phyloP scores from a whole-genome alignment of 2,797 vertebrate genomes.

The Sebastes flavidus region DNA sequence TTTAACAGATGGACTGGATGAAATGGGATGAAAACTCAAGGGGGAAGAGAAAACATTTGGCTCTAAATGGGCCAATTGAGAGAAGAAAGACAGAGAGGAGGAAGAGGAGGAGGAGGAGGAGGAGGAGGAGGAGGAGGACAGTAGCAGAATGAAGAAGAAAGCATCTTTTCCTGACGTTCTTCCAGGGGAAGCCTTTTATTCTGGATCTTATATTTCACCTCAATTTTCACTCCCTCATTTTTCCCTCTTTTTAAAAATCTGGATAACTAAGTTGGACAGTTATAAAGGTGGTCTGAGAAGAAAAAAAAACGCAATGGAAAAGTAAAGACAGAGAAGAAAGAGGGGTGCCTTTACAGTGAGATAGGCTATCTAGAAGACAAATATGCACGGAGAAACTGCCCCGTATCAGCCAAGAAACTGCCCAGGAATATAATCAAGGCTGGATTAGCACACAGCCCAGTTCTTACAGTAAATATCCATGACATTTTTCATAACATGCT shows the following conservation, averaged over 20 bases:
- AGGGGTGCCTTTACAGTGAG: not conserved
- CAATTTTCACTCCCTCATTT: not conserved
- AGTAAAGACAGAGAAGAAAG: not conserved
- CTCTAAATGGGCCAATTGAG: not conserved
- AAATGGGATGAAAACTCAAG: slow-evolving; percentile 5
- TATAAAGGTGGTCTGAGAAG: not conserved
- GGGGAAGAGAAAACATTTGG: slow-evolving; percentile 6
- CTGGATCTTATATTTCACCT: not conserved
- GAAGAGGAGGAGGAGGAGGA: not conserved
- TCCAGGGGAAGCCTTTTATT: slow-evolving; percentile 22
- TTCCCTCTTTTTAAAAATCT: not conserved
- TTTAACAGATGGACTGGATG: not conserved
- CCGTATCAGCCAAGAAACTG: not conserved
- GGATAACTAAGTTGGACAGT: not conserved
- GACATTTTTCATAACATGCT: slow-evolving; percentile 9
- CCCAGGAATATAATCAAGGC: slow-evolving; percentile 4
- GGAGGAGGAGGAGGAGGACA: not conserved
- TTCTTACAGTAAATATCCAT: slow-evolving; percentile 11
- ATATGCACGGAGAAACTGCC: not conserved
- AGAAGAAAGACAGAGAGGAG: not conserved
- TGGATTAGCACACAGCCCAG: slow-evolving; percentile 22
- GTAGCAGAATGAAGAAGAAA: not conserved
- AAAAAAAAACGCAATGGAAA: not conserved
- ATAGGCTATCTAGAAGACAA: slow-evolving; percentile 8
- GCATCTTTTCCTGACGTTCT: slow-evolving; percentile 25